These are phyloP conservation scores for Watsonalla binaria DNA, from an alignment of 2,888 invertebrate species.

Conservation along the genomic window DNA sequence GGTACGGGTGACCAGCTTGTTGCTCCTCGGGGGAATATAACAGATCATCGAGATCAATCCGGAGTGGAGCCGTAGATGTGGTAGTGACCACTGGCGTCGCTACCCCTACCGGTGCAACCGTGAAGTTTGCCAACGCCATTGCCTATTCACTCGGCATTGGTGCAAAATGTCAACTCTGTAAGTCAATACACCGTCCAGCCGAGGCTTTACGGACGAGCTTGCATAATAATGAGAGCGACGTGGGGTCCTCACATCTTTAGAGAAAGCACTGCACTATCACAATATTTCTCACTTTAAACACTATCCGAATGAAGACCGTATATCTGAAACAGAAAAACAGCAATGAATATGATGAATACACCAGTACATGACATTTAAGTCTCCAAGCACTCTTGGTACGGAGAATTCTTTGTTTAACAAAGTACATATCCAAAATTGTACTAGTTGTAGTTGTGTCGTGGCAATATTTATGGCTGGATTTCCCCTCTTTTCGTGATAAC, in stretches of 20 bases:
- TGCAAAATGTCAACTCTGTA: constrained; percentile 55
- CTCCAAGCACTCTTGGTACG: constrained; percentile 2
- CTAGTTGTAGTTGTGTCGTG: constrained; percentile 34
- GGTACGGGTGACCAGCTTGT: constrained; percentile 42
- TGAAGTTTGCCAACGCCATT: constrained; percentile 72
- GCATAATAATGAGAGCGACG: constrained; percentile 52
- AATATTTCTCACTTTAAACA: constrained; percentile 40
- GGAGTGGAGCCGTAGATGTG: constrained; percentile 51
- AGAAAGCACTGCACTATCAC: constrained; percentile 49
- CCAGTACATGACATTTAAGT: background rate
- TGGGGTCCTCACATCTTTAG: constrained; percentile 41
- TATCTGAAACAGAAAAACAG: constrained; percentile 58
- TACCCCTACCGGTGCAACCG: constrained; percentile 50
- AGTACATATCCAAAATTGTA: constrained; percentile 22
- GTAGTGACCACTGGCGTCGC: constrained; percentile 54
- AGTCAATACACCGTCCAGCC: constrained; percentile 39
- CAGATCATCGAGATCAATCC: constrained; percentile 59
- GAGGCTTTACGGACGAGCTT: constrained; percentile 42
- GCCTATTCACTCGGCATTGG: constrained; percentile 61
- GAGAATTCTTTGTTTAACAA: constrained; percentile 3
- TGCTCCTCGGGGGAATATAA: constrained; percentile 65
- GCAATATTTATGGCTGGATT: constrained; percentile 55
- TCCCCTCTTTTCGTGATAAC: constrained; percentile 66
- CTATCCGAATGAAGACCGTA: constrained; percentile 18
- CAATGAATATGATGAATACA: background rate